Base-by-base conservation (phyloP, 1,140 invertebrate genomes). In the Cyphomyrmex costatus region DNA sequence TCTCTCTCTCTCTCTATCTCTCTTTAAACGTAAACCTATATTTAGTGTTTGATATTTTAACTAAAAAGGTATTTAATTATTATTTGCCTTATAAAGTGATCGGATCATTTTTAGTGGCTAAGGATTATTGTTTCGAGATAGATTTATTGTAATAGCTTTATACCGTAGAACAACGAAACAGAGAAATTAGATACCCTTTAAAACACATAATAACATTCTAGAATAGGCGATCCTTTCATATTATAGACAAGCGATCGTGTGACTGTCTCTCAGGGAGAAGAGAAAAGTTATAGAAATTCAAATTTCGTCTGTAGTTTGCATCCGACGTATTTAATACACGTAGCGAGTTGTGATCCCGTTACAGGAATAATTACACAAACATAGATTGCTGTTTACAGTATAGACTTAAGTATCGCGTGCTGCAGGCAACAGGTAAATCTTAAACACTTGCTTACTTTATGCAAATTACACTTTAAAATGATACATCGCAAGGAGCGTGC, bases 341-440 rank as follows among this genome's bases (percentile, higher is more conserved):
- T 58, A 46, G 21, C 33, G 42, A 30, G 4, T 24, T 58, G 56
- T 58, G 56, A 58, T 65, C 19, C 24, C 36, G 53, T 73, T 19
- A 10, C 33, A 46, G 14, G 68, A 61, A 71, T 73, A 73, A 83
- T 83, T 73, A 83, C 30, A 30, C 49, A 83, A 51, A 53, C 42
- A 16, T 53, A 33, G 8, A 73, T 61, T 60, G 58, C 24, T 60
- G 56, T 83, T 74, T 83, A 61, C 79, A n/a, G 36, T 46, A 8
- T 21, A 19, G 33, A 21, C 36, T 30, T 14, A 21, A 49, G 53
- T 73, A 83, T 74, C 53, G 79, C 66, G 68, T 74, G 79, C 73
- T 60, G 27, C 53, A 30, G 79, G 68, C 79, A 73, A 73, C 79
- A 73, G 53, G 53, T 74, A 74, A 83, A 83, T 73, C 53, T 83